Conservation (phyloP, 2,113 vertebrate genomes). For the Spea bombifrons region DNA sequence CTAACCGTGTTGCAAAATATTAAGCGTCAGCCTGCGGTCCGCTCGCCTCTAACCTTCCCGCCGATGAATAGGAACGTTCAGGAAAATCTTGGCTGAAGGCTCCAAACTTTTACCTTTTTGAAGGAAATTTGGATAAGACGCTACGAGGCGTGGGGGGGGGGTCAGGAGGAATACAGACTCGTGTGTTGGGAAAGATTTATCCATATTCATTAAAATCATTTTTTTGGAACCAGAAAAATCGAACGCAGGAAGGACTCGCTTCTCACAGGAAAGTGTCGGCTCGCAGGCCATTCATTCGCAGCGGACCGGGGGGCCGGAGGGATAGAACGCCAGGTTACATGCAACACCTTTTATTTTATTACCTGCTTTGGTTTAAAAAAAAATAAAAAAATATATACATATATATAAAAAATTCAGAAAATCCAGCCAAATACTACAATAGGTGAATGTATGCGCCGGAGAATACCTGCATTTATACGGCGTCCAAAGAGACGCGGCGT, state of each 20-base stretch:
- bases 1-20: conserved; percentile 31
- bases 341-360: conserved; percentile 9
- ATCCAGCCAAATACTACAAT: not conserved
- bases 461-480: too few relatives aligned
- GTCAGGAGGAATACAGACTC: conserved; percentile 8
- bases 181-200: conserved; percentile 22
- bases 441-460: too few relatives aligned
- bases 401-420: not conserved
- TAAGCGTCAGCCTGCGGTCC: conserved; percentile 2
- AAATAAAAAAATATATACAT: not conserved
- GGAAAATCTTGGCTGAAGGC: conserved; percentile 15
- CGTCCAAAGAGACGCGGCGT: too few relatives aligned
- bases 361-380: not conserved
- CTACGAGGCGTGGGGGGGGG: not conserved
- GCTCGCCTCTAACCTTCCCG: conserved; percentile 18
- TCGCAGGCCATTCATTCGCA: conserved; percentile 11
- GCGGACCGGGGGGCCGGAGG: not conserved
- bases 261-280: not conserved
- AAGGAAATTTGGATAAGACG: conserved; percentile 31
- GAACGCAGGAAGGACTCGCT: conserved; percentile 1
- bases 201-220: conserved; percentile 27
- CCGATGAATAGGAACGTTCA: conserved; percentile 33
- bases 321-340: not conserved
- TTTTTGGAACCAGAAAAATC: conserved; percentile 14
- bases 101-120: conserved; percentile 15